Evolutionary conservation across 2,888 invertebrate species (phyloP), one percentile per base, ranked within the genome.

Genomic region (Hypena proboscidalis): DNA sequence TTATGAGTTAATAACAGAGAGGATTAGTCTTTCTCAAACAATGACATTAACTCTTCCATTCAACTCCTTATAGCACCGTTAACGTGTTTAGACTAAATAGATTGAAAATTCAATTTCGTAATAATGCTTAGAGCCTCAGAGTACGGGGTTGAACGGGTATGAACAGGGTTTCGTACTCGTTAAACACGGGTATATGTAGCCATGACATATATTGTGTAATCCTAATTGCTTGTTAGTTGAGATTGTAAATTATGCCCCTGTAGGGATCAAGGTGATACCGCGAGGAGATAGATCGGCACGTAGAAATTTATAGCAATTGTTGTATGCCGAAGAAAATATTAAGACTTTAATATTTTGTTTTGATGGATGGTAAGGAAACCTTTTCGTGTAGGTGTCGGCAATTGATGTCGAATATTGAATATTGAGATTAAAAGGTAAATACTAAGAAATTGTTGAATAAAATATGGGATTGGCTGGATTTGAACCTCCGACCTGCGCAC

Each of bases 41-140:
- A 35, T 48, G 58, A 49, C 54, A 57, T 58, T 54, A 58, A 58
- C 59, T 61, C 60, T 62, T 57, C 43, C 42, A 26, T 56, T 42
- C 41, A 47, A 29, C 40, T 54, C 55, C 55, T 64, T 59, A 45
- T 49, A 50, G 45, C 47, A 44, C 43, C 38, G 49, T 66, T 56
- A 58, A 58, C 51, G 33, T 60, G 56, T 61, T 67, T 56, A 50
- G 17, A 34, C 56, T 46, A 52, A 67, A 66, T 67, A 55, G 50
- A 63, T 58, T 57, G 52, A 57, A 57, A 55, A 55, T 53, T 41
- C 30, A 46, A 55, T 49, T 45, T 30, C 14, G 32, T 52, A 21
- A 39, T 48, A 29, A 40, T 33, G 26, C 19, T 44, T 36, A 27
- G 23, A 20, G 13, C 27, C 20, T 9, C 5, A 9, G 6, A 22